Conservation (phyloP, 2,797 vertebrate species). For the Hylomyscus alleni region DNA sequence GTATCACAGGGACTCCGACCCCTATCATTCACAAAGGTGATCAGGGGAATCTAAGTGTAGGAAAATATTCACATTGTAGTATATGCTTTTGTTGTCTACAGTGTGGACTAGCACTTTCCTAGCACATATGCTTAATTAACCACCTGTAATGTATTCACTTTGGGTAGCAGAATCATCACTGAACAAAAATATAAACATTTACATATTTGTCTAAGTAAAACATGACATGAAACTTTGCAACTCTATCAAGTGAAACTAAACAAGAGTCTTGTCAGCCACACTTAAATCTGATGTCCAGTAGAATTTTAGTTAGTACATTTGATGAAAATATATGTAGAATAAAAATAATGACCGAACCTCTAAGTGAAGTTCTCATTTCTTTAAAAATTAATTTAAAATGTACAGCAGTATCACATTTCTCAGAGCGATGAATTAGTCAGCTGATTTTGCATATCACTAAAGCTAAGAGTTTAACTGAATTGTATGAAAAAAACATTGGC, state of each 20-base stretch:
- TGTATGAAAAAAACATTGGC: not conserved
- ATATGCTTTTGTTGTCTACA: not conserved
- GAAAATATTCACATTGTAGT: not conserved
- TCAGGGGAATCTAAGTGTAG: not conserved
- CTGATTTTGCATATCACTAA: conserved; percentile 34
- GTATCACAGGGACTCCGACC: fast-evolving
- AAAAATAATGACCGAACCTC: not conserved
- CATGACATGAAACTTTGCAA: conserved; percentile 2
- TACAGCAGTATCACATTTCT: not conserved
- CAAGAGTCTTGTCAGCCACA: not conserved
- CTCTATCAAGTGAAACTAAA: conserved; percentile 12
- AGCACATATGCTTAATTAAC: conserved; percentile 37
- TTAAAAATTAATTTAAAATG: conserved; percentile 21
- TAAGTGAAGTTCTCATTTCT: conserved; percentile 9
- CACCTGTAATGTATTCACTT: not conserved
- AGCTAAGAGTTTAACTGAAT: not conserved
- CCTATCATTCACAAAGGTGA: not conserved
- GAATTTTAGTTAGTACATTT: not conserved
- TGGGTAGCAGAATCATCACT: not conserved
- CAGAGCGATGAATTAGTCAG: not conserved
- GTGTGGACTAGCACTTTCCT: not conserved
- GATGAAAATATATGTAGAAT: not conserved
- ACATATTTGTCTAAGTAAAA: not conserved
- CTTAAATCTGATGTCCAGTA: not conserved
- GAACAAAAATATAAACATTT: not conserved